phyloP scores from a whole-genome alignment of 1,140 invertebrate genomes.

The Zaprionus kolodkinae region DNA sequence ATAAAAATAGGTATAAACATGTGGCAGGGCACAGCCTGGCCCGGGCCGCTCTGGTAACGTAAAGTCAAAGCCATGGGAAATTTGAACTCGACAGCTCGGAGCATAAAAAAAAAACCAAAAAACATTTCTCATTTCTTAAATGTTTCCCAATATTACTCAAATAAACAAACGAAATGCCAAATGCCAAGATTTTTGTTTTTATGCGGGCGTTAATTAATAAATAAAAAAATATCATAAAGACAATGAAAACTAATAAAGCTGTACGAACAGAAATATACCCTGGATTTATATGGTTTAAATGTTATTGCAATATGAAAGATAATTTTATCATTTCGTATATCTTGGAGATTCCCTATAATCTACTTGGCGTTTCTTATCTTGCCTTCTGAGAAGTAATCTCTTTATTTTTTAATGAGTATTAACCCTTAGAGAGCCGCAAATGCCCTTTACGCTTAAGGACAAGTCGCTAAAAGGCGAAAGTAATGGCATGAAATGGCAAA shows the following conservation, averaged over 20 bases:
- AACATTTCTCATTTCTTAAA: slow-evolving; percentile 49
- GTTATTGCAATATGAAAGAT: neutral
- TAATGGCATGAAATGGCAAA: slow-evolving; percentile 24
- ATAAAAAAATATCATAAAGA: slow-evolving; percentile 25
- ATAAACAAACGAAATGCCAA: slow-evolving; percentile 58
- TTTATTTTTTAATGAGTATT: neutral
- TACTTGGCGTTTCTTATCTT: neutral
- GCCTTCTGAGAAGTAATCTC: neutral
- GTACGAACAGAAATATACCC: neutral
- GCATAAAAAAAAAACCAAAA: slow-evolving; percentile 14
- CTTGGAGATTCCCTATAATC: neutral
- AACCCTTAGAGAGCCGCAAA: neutral
- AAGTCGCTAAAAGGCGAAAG: slow-evolving; percentile 6
- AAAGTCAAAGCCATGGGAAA: slow-evolving; percentile 37
- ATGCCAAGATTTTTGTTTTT: slow-evolving; percentile 26
- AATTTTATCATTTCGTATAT: neutral
- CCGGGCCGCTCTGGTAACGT: slow-evolving; percentile 1
- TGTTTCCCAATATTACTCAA: slow-evolving; percentile 57
- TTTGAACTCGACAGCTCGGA: slow-evolving; percentile 46
- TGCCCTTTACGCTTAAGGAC: neutral
- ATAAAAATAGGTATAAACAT: slow-evolving; percentile 41
- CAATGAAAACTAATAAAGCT: slow-evolving; percentile 5
- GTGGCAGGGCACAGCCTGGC: slow-evolving; percentile 3
- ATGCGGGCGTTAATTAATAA: slow-evolving; percentile 66
- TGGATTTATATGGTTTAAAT: neutral